A percentile compares a stretch with the other conserved stretches of the same genome.
Conservation (phyloP, 2,113 vertebrate species). For the Trogon surrucura region DNA sequence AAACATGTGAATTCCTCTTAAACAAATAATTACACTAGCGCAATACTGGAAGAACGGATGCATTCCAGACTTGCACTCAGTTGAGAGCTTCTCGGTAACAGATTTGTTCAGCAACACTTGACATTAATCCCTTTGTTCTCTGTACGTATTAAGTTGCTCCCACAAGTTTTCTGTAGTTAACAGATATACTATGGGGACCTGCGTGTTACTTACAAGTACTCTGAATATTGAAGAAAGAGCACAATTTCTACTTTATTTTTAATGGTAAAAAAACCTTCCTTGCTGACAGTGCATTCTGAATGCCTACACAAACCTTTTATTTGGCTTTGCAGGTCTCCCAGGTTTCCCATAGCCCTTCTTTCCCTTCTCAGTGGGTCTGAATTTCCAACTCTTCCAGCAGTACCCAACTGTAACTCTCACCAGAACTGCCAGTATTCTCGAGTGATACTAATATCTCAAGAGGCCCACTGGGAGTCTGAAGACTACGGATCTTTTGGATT, state of each 20-base stretch:
- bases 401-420: neutral
- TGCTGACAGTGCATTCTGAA: neutral
- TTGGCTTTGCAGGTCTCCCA: neutral
- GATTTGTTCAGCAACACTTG: conserved; percentile 30
- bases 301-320: neutral
- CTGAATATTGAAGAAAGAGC: neutral
- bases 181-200: neutral
- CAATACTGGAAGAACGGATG: neutral
- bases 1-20: neutral
- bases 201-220: neutral
- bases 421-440: neutral
- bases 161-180: neutral
- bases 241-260: neutral
- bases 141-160: neutral
- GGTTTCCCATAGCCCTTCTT: neutral
- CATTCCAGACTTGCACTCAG: conserved; percentile 22
- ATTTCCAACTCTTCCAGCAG: neutral
- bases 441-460: neutral
- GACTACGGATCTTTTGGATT: neutral
- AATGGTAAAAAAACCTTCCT: neutral
- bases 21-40: neutral
- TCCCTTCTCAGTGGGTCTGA: neutral
- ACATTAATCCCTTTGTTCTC: conserved; percentile 18
- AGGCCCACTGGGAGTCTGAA: neutral
- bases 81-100: conserved; percentile 1